These are phyloP conservation scores for Drosophila dunni DNA, from an alignment of 1,140 invertebrate genomes.

Conservation along the genomic window DNA sequence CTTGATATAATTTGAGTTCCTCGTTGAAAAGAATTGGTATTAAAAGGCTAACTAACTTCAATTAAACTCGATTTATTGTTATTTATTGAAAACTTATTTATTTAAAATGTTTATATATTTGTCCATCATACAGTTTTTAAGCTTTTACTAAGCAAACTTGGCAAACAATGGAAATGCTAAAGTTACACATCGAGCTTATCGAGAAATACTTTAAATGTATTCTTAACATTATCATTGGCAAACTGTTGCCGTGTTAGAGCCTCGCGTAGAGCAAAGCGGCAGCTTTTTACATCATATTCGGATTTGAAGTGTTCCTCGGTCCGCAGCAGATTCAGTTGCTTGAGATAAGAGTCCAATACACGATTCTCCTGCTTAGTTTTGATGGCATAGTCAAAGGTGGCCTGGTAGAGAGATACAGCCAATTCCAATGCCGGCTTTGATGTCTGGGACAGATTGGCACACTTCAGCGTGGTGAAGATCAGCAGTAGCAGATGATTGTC, in stretches of 20 bases:
- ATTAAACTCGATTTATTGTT: not conserved
- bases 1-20: too few species aligned
- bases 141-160: constrained; percentile 4
- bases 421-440: constrained; percentile 86
- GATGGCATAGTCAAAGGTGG: constrained; percentile 87
- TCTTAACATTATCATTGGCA: constrained; percentile 85
- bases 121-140: not conserved
- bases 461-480: constrained; percentile 86
- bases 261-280: constrained; percentile 86
- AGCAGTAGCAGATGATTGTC: constrained; percentile 85
- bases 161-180: not conserved
- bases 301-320: constrained; percentile 87
- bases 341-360: constrained; percentile 88
- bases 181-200: constrained; percentile 84
- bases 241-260: constrained; percentile 86
- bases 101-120: not conserved
- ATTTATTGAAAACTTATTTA: constrained; percentile 15
- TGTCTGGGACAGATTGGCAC: constrained; percentile 86
- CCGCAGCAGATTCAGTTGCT: constrained; percentile 89
- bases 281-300: constrained; percentile 87
- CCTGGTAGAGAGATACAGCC: constrained; percentile 86
- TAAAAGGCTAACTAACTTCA: too few species aligned
- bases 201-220: constrained; percentile 86
- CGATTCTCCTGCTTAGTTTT: constrained; percentile 84
- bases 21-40: too few species aligned